A percentile compares a stretch with the other conserved stretches of the same genome.
These are phyloP conservation scores for Centropus unirufus DNA, from an alignment of 2,113 vertebrate genomes.

Conservation along the genomic window DNA sequence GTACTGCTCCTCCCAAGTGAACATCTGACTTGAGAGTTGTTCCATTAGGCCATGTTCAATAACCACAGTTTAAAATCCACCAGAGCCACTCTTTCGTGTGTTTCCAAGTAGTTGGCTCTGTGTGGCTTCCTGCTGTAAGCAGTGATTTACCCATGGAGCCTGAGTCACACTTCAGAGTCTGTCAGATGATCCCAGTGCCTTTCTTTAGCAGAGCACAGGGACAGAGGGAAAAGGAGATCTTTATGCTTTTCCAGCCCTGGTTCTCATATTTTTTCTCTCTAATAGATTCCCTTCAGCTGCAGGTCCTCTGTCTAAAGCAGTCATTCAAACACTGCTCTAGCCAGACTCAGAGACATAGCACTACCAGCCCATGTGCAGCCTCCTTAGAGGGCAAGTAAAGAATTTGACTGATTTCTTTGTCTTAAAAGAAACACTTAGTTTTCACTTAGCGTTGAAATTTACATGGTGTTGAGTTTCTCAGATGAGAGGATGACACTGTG, in stretches of 20 bases:
- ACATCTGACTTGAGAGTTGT: neutral
- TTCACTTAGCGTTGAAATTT: neutral
- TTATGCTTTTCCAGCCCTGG: neutral
- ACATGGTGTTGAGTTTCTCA: neutral
- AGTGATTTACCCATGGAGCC: neutral
- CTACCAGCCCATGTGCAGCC: neutral
- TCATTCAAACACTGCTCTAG: neutral
- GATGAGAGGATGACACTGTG: neutral
- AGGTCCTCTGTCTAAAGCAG: neutral
- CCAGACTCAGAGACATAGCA: neutral
- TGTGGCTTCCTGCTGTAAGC: neutral
- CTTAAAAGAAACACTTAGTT: neutral
- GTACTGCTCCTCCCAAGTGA: neutral
- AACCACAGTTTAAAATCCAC: neutral
- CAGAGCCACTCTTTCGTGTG: neutral
- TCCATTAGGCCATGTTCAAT: neutral
- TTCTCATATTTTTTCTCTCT: neutral
- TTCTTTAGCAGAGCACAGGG: neutral
- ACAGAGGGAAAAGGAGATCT: neutral
- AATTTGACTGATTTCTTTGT: neutral
- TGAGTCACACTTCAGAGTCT: neutral
- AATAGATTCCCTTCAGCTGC: neutral
- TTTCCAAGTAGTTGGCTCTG: neutral
- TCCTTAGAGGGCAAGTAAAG: neutral
- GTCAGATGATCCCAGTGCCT: neutral